Conservation (phyloP, 2,888 invertebrate species). For the Zeuzera pyrina region DNA sequence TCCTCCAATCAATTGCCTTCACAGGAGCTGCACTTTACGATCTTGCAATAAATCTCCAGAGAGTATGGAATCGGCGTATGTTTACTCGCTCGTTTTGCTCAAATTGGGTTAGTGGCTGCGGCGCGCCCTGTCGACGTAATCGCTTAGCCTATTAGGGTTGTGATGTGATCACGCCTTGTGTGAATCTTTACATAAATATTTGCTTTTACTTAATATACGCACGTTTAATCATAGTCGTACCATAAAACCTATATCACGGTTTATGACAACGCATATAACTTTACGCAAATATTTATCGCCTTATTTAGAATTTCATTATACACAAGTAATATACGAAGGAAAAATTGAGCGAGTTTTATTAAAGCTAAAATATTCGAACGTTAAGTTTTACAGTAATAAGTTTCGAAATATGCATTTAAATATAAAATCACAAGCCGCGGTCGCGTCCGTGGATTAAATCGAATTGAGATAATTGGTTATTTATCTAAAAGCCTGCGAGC, state of each 20-base stretch:
- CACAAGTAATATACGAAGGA: background rate
- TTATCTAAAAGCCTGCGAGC: slow-evolving; percentile 50
- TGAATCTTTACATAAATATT: slow-evolving; percentile 50
- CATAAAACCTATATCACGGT: slow-evolving; percentile 4
- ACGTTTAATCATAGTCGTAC: slow-evolving; percentile 36
- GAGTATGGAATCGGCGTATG: slow-evolving; percentile 45
- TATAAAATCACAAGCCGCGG: slow-evolving; percentile 33
- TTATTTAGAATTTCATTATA: background rate
- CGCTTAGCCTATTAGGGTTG: slow-evolving; percentile 49
- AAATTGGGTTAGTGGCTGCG: slow-evolving; percentile 61
- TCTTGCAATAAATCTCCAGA: slow-evolving; percentile 47
- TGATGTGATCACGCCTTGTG: slow-evolving; percentile 46
- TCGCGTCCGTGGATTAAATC: slow-evolving; percentile 35
- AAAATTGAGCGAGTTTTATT: no score
- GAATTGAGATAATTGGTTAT: slow-evolving; percentile 61
- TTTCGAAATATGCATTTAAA: no score
- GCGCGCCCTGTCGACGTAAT: slow-evolving; percentile 47
- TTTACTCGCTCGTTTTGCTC: slow-evolving; percentile 53
- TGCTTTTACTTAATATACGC: slow-evolving; percentile 30
- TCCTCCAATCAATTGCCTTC: slow-evolving; percentile 37
- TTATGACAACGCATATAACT: background rate
- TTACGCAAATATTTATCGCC: background rate
- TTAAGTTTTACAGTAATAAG: no score
- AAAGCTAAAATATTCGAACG: no score
- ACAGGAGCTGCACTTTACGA: slow-evolving; percentile 47